Evolutionary conservation across 2,113 vertebrate species (phyloP).

Genomic region (Podarcis raffonei): DNA sequence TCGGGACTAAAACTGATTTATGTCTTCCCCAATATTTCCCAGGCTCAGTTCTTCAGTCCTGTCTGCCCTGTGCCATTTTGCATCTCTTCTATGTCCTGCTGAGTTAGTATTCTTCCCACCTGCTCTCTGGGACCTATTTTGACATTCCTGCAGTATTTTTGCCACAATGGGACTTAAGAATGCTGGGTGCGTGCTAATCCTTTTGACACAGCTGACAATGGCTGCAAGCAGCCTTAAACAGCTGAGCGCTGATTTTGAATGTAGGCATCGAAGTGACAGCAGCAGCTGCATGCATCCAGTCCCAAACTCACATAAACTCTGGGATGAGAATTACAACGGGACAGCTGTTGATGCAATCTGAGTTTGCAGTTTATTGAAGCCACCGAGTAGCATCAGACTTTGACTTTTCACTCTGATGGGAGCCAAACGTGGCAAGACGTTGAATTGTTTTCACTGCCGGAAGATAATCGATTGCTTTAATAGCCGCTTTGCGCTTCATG

Average conservation of each 20-base stretch:
- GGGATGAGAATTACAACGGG: neutral
- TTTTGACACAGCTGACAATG: conserved; percentile 46
- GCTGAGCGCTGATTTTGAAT: conserved; percentile 42
- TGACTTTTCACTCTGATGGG: neutral
- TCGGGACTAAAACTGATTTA: neutral
- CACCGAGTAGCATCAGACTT: neutral
- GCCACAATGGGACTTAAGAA: conserved; percentile 20
- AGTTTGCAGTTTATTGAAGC: neutral
- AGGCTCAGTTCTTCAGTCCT: neutral
- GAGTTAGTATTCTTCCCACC: conserved; percentile 12
- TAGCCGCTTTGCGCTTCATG: neutral
- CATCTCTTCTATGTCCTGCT: neutral
- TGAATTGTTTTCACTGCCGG: neutral
- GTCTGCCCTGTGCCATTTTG: neutral
- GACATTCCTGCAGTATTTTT: conserved; percentile 15
- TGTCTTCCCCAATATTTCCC: neutral
- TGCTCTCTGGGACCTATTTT: conserved; percentile 28
- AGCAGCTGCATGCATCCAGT: conserved; percentile 55
- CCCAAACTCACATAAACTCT: conserved; percentile 17
- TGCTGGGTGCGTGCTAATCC: conserved; percentile 41
- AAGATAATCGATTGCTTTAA: neutral
- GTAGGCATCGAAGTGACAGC: conserved; percentile 29
- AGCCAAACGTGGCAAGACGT: neutral
- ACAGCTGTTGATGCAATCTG: neutral
- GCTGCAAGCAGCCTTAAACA: conserved; percentile 23